Evolutionary conservation across 2,113 vertebrate genomes (phyloP), one percentile per base, ranked within the genome.

Genomic region (Sclerurus mexicanus): DNA sequence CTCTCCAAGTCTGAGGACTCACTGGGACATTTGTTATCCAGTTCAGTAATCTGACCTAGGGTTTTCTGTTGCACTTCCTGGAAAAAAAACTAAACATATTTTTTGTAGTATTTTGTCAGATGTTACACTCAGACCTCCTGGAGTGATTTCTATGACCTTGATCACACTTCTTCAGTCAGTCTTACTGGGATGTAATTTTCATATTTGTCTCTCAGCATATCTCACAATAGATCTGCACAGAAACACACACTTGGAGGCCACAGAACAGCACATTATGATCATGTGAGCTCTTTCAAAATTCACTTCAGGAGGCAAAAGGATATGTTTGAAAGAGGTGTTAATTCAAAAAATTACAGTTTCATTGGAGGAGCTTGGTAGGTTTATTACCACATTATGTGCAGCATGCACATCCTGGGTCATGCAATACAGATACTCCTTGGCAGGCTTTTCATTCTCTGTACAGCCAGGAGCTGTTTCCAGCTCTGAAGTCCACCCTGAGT

Each of bases 1-100:
- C 33, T 87, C 6, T 89, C 28, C 5, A 53, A 76, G 37, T 44
- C 64, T 75, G 25, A 58, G 40, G 60, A 72, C 39, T 63, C 60
- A 22, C 7, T 72, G 56, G 13, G 50, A 62, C 17, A 30, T 88
- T 90, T 90, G 72, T 44, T 86, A 94, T 73, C 59, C 79, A 88
- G 39, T 84, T 94, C 52, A 90, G 76, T 67, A 86, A 75, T 40
- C 56, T 90, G 83, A 91, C 86, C 83, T 59, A 77, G 85, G 95
- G 86, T 89, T 16, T 84, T 95, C 79, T 81, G 35, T 40, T 93
- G 59, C 37, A 22, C 89, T 95, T 95, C 68, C 86, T 60, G 76
- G 85, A 47, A 18, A 74, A 95, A 66, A 79, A 66, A 40, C 2
- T n/a, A 79, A 8, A 10, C 28, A 1, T 31, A 16, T 2, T 3